Percentiles rank a stretch among this genome's conserved stretches.
These are phyloP conservation scores for Cepaea hortensis DNA, from an alignment of 2,888 invertebrate genomes.

Conservation along the genomic window DNA sequence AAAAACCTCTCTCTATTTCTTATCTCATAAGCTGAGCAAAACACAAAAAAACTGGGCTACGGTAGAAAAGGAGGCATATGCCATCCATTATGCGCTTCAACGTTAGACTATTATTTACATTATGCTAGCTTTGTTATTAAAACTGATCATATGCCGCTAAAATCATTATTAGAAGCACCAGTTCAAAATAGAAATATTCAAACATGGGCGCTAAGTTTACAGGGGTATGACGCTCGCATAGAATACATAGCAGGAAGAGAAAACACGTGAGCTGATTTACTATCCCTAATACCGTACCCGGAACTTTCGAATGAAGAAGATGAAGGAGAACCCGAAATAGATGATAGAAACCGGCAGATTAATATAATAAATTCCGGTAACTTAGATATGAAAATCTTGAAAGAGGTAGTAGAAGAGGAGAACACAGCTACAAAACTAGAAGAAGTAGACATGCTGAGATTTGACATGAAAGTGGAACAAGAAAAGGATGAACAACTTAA, in stretches of 20 bases:
- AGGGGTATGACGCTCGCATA: neutral
- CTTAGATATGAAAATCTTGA: too few relatives aligned
- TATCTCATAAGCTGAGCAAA: neutral
- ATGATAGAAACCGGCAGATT: neutral
- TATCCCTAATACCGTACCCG: neutral
- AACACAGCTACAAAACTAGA: too few relatives aligned
- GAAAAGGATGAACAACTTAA: too few relatives aligned
- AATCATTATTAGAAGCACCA: neutral
- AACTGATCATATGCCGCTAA: slow-evolving; percentile 1
- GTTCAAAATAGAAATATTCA: neutral
- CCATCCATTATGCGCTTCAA: neutral
- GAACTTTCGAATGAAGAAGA: neutral
- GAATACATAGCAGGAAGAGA: neutral
- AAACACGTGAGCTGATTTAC: neutral
- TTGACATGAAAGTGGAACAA: too few relatives aligned
- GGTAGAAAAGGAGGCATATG: neutral
- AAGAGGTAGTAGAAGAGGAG: too few relatives aligned
- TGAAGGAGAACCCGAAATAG: neutral
- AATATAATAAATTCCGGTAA: neutral
- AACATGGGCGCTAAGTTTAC: neutral
- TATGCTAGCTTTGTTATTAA: neutral
- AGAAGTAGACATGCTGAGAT: too few relatives aligned
- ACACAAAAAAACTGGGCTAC: neutral
- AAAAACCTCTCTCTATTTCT: neutral
- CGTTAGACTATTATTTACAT: neutral